Evolutionary conservation across 2,888 invertebrate genomes (phyloP).

Genomic region (Disparrhopalites patrizii): DNA sequence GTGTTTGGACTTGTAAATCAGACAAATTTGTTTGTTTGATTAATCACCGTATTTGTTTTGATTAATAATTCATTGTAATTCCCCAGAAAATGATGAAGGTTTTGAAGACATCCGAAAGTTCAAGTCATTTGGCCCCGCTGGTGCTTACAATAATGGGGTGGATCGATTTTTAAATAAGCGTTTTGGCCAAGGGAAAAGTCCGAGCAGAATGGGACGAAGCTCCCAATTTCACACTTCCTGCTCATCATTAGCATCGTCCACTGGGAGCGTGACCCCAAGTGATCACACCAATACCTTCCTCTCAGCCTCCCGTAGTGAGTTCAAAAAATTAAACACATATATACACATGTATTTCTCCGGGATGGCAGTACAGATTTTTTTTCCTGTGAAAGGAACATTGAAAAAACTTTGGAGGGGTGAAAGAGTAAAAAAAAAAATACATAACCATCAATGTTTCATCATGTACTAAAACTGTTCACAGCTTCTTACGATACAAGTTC

Average conservation of each 20-base stretch:
- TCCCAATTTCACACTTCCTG: constrained; percentile 27
- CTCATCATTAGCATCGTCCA: constrained; percentile 26
- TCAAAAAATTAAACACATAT: not conserved
- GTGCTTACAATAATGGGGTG: constrained; percentile 18
- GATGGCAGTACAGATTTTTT: too few relatives aligned
- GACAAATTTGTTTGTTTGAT: too few relatives aligned
- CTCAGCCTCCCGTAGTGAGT: constrained; percentile 24
- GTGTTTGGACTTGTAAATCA: too few relatives aligned
- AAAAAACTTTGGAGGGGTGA: too few relatives aligned
- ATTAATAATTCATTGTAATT: too few relatives aligned
- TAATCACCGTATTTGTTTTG: too few relatives aligned
- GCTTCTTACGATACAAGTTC: constrained; percentile 26
- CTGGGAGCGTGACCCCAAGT: constrained; percentile 22
- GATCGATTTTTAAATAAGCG: constrained; percentile 17
- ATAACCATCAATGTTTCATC: not conserved
- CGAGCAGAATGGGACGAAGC: constrained; percentile 22
- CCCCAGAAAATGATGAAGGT: constrained; percentile 33
- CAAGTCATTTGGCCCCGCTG: constrained; percentile 3
- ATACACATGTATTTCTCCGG: not conserved
- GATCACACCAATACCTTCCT: constrained; percentile 21
- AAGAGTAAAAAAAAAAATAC: not conserved
- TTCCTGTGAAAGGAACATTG: too few relatives aligned
- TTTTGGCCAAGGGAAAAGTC: constrained; percentile 14
- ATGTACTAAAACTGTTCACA: not conserved
- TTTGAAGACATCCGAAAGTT: constrained; percentile 31